phyloP scores from a whole-genome alignment of 2,113 vertebrate species.

The Caranx melampygus region DNA sequence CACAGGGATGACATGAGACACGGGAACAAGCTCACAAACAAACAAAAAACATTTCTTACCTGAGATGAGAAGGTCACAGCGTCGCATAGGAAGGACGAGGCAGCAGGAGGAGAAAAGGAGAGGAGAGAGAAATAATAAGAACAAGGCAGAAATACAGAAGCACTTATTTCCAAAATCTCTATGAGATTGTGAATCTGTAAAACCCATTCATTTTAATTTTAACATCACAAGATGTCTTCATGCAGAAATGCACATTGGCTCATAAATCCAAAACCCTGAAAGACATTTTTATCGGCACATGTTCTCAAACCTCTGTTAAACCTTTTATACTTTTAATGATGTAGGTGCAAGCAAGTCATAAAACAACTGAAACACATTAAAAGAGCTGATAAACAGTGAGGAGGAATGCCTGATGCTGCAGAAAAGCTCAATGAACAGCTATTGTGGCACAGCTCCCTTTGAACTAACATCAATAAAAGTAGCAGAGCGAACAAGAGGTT shows the following conservation, averaged over 20 bases:
- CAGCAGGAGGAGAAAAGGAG: constrained; percentile 5
- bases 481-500: not conserved
- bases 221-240: not conserved
- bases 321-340: constrained; percentile 29
- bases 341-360: constrained; percentile 40
- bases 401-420: constrained; percentile 39
- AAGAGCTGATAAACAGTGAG: constrained; percentile 16
- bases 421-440: not conserved
- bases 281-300: constrained; percentile 36
- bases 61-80: constrained; percentile 49
- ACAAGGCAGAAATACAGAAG: constrained; percentile 9
- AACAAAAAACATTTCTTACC: constrained; percentile 60
- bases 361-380: constrained; percentile 57
- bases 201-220: not conserved
- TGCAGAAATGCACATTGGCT: not conserved
- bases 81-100: constrained; percentile 11
- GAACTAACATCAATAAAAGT: not conserved
- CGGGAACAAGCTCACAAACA: constrained; percentile 20
- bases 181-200: constrained; percentile 5
- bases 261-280: not conserved
- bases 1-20: constrained; percentile 25
- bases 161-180: not conserved
- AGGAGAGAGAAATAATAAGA: not conserved
- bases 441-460: not conserved
- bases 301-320: constrained; percentile 31